A percentile compares a stretch with the other conserved stretches of the same genome.
phyloP scores from a whole-genome alignment of 2,888 invertebrate genomes.

The Spodoptera exigua region DNA sequence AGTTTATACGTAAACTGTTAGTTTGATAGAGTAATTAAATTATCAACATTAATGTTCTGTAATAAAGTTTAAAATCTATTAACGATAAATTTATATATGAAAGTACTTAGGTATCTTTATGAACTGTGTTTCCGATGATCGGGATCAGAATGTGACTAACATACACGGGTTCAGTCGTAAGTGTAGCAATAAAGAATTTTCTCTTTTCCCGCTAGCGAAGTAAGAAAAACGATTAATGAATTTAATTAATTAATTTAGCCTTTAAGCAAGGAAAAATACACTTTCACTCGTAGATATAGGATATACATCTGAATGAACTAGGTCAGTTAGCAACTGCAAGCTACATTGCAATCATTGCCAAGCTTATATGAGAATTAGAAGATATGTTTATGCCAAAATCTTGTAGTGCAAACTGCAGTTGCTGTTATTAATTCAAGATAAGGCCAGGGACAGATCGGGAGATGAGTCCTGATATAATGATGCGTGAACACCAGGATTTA shows the following conservation, averaged over 20 bases:
- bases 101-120: too few relatives aligned
- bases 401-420: conserved; percentile 36
- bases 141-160: conserved; percentile 65
- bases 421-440: conserved; percentile 42
- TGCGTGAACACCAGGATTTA: conserved; percentile 25
- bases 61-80: too few relatives aligned
- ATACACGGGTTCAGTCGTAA: conserved; percentile 53
- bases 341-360: conserved; percentile 46
- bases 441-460: conserved; percentile 22
- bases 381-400: conserved; percentile 49
- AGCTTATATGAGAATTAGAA: conserved; percentile 45
- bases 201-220: conserved; percentile 72
- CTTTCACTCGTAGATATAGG: conserved; percentile 10
- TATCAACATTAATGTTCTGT: too few relatives aligned
- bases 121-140: conserved; percentile 63
- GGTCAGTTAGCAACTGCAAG: conserved; percentile 24
- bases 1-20: too few relatives aligned
- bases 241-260: conserved; percentile 79
- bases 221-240: conserved; percentile 75
- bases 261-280: conserved; percentile 21
- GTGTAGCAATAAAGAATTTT: conserved; percentile 62
- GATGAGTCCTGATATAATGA: conserved; percentile 4
- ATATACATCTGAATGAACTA: conserved; percentile 3
- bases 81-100: too few relatives aligned
- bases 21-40: too few relatives aligned